Evolutionary conservation across 2,888 invertebrate genomes (phyloP), one percentile per base, ranked within the genome.

Genomic region (Ypsolopha sequella): DNA sequence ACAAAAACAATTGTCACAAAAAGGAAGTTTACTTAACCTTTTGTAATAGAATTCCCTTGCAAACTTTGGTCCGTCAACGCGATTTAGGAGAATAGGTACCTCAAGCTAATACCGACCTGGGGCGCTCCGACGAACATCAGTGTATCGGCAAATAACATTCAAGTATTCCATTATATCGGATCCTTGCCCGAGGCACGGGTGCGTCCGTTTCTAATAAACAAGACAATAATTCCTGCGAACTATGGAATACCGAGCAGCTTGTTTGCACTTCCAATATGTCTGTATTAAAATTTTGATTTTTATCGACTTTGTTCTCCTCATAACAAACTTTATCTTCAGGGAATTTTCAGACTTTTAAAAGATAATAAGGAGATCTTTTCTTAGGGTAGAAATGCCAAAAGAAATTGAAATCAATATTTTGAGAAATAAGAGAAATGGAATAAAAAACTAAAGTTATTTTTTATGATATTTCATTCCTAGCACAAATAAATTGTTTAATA

Each of bases 91-190:
- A 58, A 63, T 65, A n/a, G n/a, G n/a, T n/a, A 61, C 62, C 60
- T 66, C 68, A 76, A 73, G 76, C 73, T 81, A 81, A 81, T 80
- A 79, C 73, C 56, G 55, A 71, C 84, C 76, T 54, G 61, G 51
- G 79, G 85, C 82, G 61, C 69, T 71, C 67, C 73, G 65, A 73
- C 76, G 79, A 75, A 75, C 77, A 77, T 69, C 74, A 70, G 65
- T 77, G 80, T 79, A 74, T 79, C 78, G 73, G 80, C 81, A 84
- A 85, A 85, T 84, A 86, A 79, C 73, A 73, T 73, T 76, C 74
- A 82, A 85, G 80, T 84, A 85, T 86, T 84, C 80, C 78, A 84
- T 85, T 85, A 85, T 85, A 82, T 82, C 74, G 76, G 78, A 84
- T 80, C 47, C 85, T 78, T 63, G 80, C 85, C 80, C 58, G 55